phyloP scores from a whole-genome alignment of 2,113 vertebrate species.

The Propithecus coquereli region DNA sequence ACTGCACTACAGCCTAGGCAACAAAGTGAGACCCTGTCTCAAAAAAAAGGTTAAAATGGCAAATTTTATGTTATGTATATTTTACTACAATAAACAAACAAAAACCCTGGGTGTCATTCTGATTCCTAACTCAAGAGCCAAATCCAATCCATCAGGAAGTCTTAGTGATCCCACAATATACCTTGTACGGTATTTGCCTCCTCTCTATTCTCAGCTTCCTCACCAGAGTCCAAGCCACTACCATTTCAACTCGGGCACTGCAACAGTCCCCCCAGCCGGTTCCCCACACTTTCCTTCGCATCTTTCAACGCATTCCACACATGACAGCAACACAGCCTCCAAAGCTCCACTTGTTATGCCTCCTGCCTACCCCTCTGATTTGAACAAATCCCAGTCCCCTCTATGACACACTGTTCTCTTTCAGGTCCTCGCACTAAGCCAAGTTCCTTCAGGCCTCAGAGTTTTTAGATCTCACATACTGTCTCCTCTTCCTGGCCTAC shows the following conservation, averaged over 20 bases:
- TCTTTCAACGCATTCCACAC: background rate
- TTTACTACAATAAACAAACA: background rate
- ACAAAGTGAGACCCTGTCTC: too few species aligned
- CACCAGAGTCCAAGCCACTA: background rate
- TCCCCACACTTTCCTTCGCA: background rate
- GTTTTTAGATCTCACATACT: background rate
- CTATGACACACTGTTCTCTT: background rate
- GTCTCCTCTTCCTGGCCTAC: background rate
- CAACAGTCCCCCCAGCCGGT: background rate
- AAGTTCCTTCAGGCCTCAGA: background rate
- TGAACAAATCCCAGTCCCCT: background rate
- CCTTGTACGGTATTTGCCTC: background rate
- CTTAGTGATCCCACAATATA: background rate
- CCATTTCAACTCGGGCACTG: background rate
- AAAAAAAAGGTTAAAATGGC: background rate
- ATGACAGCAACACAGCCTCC: background rate
- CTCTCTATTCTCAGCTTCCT: background rate
- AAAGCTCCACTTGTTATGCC: background rate
- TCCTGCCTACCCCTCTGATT: background rate
- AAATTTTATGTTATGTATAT: background rate
- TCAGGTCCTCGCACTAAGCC: background rate
- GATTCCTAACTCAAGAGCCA: slow-evolving; percentile 17
- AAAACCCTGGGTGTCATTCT: background rate
- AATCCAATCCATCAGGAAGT: background rate
- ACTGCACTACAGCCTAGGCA: too few species aligned